Percentiles rank a stretch among this genome's conserved stretches.
Evolutionary conservation across 2,797 vertebrate species (phyloP).

Genomic region (Brachymystax lenok): DNA sequence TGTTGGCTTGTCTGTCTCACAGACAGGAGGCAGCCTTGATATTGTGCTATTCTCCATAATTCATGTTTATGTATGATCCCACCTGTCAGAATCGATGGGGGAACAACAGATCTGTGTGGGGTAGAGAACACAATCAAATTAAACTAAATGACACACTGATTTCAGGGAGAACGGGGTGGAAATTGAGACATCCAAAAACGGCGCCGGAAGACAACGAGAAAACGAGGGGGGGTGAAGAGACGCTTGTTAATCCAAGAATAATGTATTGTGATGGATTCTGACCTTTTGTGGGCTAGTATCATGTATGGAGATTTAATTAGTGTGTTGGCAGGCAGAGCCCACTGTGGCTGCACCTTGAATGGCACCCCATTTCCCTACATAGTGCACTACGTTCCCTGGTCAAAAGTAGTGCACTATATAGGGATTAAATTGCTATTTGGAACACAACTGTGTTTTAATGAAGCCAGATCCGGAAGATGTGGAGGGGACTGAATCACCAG

Average conservation of each 20-base stretch:
- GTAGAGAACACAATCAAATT: constrained; percentile 51
- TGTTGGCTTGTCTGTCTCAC: neutral
- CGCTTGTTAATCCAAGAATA: constrained; percentile 76
- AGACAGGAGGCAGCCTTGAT: constrained; percentile 26
- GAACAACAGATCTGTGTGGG: constrained; percentile 43
- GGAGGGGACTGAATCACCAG: constrained; percentile 55
- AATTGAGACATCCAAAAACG: constrained; percentile 37
- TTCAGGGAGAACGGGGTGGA: constrained; percentile 31
- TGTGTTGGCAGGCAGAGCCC: constrained; percentile 49
- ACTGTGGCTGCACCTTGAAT: constrained; percentile 43
- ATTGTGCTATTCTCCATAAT: constrained; percentile 44
- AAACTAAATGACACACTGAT: constrained; percentile 46
- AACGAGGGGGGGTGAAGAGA: constrained; percentile 35
- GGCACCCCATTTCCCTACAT: neutral
- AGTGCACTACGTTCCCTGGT: neutral
- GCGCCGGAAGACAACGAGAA: constrained; percentile 8
- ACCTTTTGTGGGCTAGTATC: constrained; percentile 76
- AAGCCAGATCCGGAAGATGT: constrained; percentile 63
- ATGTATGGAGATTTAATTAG: constrained; percentile 80
- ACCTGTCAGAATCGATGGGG: constrained; percentile 53
- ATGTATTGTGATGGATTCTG: constrained; percentile 79
- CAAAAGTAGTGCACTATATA: neutral
- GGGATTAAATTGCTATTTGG: constrained; percentile 21
- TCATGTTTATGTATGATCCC: constrained; percentile 49
- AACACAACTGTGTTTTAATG: constrained; percentile 1